phyloP scores from a whole-genome alignment of 1,140 invertebrate genomes.

The Dinothrombium tinctorium region DNA sequence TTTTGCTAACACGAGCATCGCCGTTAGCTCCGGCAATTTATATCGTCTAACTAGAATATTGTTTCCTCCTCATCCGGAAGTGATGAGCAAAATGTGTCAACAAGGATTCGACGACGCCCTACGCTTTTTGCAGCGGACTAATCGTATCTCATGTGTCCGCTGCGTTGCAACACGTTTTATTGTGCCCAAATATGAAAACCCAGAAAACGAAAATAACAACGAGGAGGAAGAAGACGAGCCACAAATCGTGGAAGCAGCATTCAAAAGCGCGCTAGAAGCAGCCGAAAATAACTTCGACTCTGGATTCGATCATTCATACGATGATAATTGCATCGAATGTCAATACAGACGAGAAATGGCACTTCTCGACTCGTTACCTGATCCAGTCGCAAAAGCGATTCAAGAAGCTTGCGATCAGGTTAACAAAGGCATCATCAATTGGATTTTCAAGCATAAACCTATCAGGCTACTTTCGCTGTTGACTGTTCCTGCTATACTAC shows the following conservation, averaged over 20 bases:
- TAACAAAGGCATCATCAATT: constrained; percentile 66
- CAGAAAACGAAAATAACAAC: constrained; percentile 10
- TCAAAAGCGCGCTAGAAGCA: not conserved
- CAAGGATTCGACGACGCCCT: constrained; percentile 93
- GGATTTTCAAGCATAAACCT: constrained; percentile 56
- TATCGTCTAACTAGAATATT: constrained; percentile 70
- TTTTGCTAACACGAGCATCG: constrained; percentile 79
- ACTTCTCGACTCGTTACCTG: constrained; percentile 18
- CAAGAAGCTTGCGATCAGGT: constrained; percentile 73
- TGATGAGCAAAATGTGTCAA: constrained; percentile 74
- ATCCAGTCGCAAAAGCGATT: constrained; percentile 33
- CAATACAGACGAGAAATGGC: constrained; percentile 13
- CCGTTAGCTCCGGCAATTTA: constrained; percentile 51
- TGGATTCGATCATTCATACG: constrained; percentile 8
- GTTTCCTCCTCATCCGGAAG: constrained; percentile 80
- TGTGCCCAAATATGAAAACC: constrained; percentile 7
- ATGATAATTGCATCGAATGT: constrained; percentile 15
- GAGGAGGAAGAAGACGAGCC: constrained; percentile 3
- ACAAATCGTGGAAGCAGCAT: not conserved
- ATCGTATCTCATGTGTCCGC: constrained; percentile 15
- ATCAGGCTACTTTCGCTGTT: constrained; percentile 51
- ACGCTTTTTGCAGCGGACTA: constrained; percentile 70
- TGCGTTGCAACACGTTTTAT: constrained; percentile 12
- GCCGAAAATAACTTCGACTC: not conserved
- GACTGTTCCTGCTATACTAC: constrained; percentile 54